Conservation (phyloP, 30 jellyfish, hydroid and myxozoan genomes). For the Aurelia aurita complex sp. Pacific region DNA sequence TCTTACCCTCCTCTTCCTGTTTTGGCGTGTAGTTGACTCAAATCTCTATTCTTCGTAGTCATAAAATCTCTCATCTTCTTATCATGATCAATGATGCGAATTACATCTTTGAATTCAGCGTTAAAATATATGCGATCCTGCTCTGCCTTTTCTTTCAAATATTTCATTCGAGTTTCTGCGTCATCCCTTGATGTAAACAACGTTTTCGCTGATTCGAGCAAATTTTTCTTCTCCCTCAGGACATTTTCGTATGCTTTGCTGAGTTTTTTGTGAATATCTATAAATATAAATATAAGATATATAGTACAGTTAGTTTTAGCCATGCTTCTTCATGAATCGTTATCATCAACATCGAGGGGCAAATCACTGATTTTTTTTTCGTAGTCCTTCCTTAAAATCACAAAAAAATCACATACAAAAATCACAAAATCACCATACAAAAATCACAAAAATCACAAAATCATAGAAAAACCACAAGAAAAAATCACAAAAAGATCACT, state of each 20-base stretch:
- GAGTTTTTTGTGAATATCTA: conserved; percentile 73
- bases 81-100: conserved; percentile 90
- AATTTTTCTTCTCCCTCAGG: conserved; percentile 33
- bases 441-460: too few relatives aligned
- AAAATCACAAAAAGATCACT: too few relatives aligned
- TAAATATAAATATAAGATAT: too few relatives aligned
- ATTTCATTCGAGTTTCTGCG: conserved; percentile 91
- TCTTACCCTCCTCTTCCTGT: conserved; percentile 43
- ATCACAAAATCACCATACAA: too few relatives aligned
- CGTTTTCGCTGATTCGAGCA: conserved; percentile 66
- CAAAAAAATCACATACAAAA: too few relatives aligned
- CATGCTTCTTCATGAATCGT: too few relatives aligned
- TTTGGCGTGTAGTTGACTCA: conserved; percentile 51
- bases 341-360: too few relatives aligned
- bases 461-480: too few relatives aligned
- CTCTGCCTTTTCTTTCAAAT: conserved; percentile 82
- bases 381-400: too few relatives aligned
- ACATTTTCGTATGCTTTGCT: conserved; percentile 44
- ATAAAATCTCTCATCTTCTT: conserved; percentile 80
- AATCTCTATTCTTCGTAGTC: conserved; percentile 73
- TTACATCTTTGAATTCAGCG: conserved; percentile 79
- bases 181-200: conserved; percentile 88
- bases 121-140: conserved; percentile 71
- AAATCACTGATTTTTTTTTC: too few relatives aligned
- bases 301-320: too few relatives aligned